Evolutionary conservation across 1,140 invertebrate genomes (phyloP).

Genomic region (Drosophila tani): DNA sequence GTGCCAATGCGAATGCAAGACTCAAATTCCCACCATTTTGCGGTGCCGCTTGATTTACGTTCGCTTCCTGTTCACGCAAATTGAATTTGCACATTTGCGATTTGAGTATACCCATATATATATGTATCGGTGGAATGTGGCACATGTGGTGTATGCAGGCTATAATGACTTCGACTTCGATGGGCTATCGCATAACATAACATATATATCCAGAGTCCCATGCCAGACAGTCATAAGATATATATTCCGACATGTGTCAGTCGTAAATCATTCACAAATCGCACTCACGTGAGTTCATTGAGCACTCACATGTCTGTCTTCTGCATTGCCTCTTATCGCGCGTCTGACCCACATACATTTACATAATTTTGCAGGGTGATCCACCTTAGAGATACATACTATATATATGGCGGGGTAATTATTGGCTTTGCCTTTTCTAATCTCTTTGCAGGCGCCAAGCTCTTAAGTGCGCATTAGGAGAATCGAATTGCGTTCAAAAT

Average conservation of each 20-base stretch:
- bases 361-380: background rate
- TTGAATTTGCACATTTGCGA: slow-evolving; percentile 37
- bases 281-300: slow-evolving; percentile 62
- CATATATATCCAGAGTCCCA: slow-evolving; percentile 15
- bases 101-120: background rate
- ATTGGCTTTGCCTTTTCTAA: slow-evolving; percentile 60
- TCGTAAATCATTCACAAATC: slow-evolving; percentile 75
- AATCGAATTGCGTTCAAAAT: slow-evolving; percentile 55
- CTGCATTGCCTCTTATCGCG: slow-evolving; percentile 30
- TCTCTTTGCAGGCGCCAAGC: slow-evolving; percentile 38
- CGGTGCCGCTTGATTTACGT: slow-evolving; percentile 25
- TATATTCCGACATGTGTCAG: slow-evolving; percentile 40
- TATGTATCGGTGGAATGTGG: slow-evolving; percentile 3
- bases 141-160: slow-evolving; percentile 13
- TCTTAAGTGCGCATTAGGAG: slow-evolving; percentile 59
- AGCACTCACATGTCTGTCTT: slow-evolving; percentile 17
- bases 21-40: slow-evolving; percentile 37
- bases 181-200: slow-evolving; percentile 45
- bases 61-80: slow-evolving; percentile 33
- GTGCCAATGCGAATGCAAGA: slow-evolving; percentile 7
- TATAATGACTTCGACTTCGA: slow-evolving; percentile 24
- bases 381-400: slow-evolving; percentile 10
- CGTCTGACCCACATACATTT: slow-evolving; percentile 31
- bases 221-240: slow-evolving; percentile 51
- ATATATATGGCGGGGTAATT: slow-evolving; percentile 47